Base-by-base conservation (phyloP, 2,113 vertebrate genomes). In the Sula dactylatra region DNA sequence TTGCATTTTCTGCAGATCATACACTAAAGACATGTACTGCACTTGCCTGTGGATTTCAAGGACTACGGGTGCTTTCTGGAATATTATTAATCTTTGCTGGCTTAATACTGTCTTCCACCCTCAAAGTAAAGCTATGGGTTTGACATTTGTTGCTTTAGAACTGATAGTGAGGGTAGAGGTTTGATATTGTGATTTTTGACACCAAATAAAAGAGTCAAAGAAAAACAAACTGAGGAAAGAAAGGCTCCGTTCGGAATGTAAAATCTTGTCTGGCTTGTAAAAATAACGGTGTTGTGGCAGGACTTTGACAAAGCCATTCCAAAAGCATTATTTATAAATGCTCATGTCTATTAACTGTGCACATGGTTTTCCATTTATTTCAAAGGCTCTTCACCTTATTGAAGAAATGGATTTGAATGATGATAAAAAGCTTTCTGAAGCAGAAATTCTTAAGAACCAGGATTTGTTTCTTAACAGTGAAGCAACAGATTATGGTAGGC, bases 401-500 rank as follows among this genome's bases (percentile, higher is more conserved):
- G 98, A 99, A 89, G 99, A 99, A 97, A 99, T 99, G 98, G 99
- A 99, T 98, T 96, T 98, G 24, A 98, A 99, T 89, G 98, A 94
- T 34, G 99, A 99, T 66, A 97, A 97, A 32, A 98, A 97, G 94
- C 98, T 99, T 54, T 99, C 99, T 3, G 98, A 98, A 89, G 96
- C 87, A 16, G 99, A 99, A 97, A 98, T 99, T 90, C 97, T 99
- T 72, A 98, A 98, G 96, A 99, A 99, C 93, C 98, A 99, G 94
- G 99, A 99, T 69, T 98, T 98, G 67, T 99, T 99, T 90, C 98
- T 99, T 88, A 99, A 99, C 97, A 99, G 99, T 3, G 99, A 99
- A 98, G 99, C 99, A 64, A 99, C 99, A 2, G 99, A 99, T 97
- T 99, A 99, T 12, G 99, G 99, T 84, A 98, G 99, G 82, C 99